Percentiles rank a stretch among this genome's conserved stretches.
These are phyloP conservation scores for Hippocampus abdominalis DNA, from an alignment of 2,113 vertebrate species.

Conservation along the genomic window DNA sequence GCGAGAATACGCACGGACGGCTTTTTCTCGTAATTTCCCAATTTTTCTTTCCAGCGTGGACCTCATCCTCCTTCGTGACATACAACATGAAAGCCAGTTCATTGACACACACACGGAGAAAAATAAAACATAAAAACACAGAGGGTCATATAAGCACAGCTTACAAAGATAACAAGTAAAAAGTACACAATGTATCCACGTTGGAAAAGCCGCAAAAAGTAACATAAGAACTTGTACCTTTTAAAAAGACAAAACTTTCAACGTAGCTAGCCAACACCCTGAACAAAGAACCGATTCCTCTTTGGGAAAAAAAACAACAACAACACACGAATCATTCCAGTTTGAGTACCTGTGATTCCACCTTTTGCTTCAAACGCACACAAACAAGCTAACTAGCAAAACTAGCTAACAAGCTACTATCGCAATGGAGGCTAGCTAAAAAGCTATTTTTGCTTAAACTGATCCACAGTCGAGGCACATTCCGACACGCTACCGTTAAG, in stretches of 20 bases:
- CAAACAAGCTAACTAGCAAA: background rate
- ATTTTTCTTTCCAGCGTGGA: background rate
- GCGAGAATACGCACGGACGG: background rate
- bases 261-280: conserved; percentile 12
- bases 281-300: conserved; percentile 10
- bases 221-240: conserved; percentile 69
- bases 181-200: conserved; percentile 73
- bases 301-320: conserved; percentile 1
- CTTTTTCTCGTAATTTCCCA: background rate
- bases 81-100: conserved; percentile 74
- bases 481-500: conserved; percentile 45
- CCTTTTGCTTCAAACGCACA: background rate
- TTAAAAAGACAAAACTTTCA: conserved; percentile 32
- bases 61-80: background rate
- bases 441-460: conserved; percentile 41
- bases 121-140: conserved; percentile 48
- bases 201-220: conserved; percentile 63
- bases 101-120: conserved; percentile 69
- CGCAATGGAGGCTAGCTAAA: background rate
- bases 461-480: conserved; percentile 51
- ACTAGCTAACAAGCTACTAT: conserved; percentile 2
- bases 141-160: conserved; percentile 84
- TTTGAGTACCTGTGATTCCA: conserved; percentile 14
- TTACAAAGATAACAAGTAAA: conserved; percentile 72
- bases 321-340: conserved; percentile 10